Percentiles rank a stretch among this genome's conserved stretches.
These are phyloP conservation scores for Geopemphigus sp. DNA, from an alignment of 1,140 invertebrate species.

Conservation along the genomic window DNA sequence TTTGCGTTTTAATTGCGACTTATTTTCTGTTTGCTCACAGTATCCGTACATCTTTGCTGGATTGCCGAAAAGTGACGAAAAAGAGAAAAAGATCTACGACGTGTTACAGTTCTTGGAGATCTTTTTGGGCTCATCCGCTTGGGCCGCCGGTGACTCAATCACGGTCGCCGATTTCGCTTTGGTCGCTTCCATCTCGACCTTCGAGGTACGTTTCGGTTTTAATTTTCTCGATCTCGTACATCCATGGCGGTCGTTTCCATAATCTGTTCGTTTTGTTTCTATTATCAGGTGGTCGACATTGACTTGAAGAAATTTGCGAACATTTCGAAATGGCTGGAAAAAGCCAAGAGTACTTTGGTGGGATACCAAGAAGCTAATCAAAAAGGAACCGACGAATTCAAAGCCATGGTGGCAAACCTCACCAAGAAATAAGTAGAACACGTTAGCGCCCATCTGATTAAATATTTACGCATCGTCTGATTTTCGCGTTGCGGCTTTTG, in stretches of 20 bases:
- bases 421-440: slow-evolving; percentile 44
- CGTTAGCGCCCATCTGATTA: too few relatives aligned
- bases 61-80: slow-evolving; percentile 64
- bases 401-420: slow-evolving; percentile 49
- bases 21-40: slow-evolving; percentile 58
- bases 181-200: slow-evolving; percentile 63
- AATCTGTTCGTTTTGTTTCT: not conserved
- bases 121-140: slow-evolving; percentile 66
- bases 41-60: slow-evolving; percentile 70
- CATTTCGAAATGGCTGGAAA: slow-evolving; percentile 56
- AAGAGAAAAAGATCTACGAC: slow-evolving; percentile 64
- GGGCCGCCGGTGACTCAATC: slow-evolving; percentile 65
- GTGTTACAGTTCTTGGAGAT: slow-evolving; percentile 66
- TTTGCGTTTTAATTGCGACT: too few relatives aligned
- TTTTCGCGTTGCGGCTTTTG: too few relatives aligned
- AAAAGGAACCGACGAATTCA: slow-evolving; percentile 54
- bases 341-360: slow-evolving; percentile 53
- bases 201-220: slow-evolving; percentile 58
- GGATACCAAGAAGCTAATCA: slow-evolving; percentile 55
- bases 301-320: slow-evolving; percentile 55
- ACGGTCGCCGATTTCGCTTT: slow-evolving; percentile 72
- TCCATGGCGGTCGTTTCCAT: too few relatives aligned
- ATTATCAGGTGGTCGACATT: slow-evolving; percentile 54
- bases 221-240: too few relatives aligned
- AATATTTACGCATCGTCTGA: too few relatives aligned